Base-by-base conservation (phyloP, 1,140 invertebrate species). In the Seison nebaliae region DNA sequence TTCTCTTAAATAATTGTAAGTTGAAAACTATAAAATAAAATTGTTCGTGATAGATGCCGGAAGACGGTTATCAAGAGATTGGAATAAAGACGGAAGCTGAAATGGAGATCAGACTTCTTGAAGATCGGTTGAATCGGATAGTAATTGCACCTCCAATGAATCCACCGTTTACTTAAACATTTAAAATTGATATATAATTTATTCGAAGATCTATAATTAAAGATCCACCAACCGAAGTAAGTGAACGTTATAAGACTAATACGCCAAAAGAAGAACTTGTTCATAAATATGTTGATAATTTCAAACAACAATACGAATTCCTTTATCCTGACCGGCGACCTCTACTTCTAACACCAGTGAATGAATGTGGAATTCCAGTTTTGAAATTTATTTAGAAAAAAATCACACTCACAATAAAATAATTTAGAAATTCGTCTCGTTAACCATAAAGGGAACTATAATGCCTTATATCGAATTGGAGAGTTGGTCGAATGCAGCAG, bases 211-310 rank as follows among this genome's bases (percentile, higher is more conserved):
- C 12, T 26, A 11, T 26, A 11, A 11, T 6, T 26, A 11, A 8
- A 11, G 9, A 3, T 26, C 9, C 9, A 26, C 24, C 24, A 26
- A 6, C 12, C 12, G 24, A 11, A 11, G 12, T 6, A 11, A 11
- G 24, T 26, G 32, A 35, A 20, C 68, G 65, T 28, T 80, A 79
- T 51, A 68, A 67, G 38, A 68, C 63, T 26, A 70, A 76, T 46
- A 70, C 59, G 6, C 59, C 67, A 14, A 77, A 78, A 50, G 79
- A 84, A 52, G 70, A 71, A 33, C 48, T 76, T 5, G 50, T 79
- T 5, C 48, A 60, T 17, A 47, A 53, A 36, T 60, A 52, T 54
- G 52, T 54, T 35, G 55, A 59, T 26, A 81, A 80, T 53, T 83
- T 81, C 52, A 64, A 76, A 29, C 65, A 67, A 43, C 77, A 81